These are phyloP conservation scores for Amitus sp. DNA, from an alignment of 2,888 invertebrate genomes.

Conservation along the genomic window DNA sequence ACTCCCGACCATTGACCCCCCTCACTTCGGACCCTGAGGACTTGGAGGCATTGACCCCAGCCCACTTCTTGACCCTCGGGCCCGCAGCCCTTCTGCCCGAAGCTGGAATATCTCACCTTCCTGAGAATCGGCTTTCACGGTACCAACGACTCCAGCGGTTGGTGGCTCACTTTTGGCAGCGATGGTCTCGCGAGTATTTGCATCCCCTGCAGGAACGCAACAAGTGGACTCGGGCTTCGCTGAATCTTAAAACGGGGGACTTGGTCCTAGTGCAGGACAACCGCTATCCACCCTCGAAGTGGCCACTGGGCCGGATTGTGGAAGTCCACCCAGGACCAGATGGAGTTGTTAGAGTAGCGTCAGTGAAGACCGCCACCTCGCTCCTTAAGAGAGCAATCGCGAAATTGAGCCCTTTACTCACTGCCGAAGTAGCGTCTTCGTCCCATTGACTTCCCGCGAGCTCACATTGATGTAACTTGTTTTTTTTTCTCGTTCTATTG, in stretches of 20 bases:
- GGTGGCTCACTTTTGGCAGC: constrained; percentile 1
- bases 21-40: constrained; percentile 2
- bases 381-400: constrained; percentile 13
- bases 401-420: constrained; percentile 9
- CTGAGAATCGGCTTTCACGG: neutral
- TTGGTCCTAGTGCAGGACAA: constrained; percentile 27
- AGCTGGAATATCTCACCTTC: neutral
- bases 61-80: neutral
- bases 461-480: too few species aligned
- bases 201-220: constrained; percentile 1
- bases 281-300: constrained; percentile 29
- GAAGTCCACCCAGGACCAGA: constrained; percentile 27
- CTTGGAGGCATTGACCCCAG: constrained; percentile 3
- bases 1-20: constrained; percentile 1
- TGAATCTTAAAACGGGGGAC: too few species aligned
- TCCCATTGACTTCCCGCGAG: too few species aligned
- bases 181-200: neutral
- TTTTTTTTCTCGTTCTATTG: too few species aligned
- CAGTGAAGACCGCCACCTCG: constrained; percentile 23
- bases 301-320: constrained; percentile 27
- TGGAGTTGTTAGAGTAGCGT: constrained; percentile 29
- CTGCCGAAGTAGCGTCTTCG: neutral
- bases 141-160: neutral
- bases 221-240: too few species aligned
- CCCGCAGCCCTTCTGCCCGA: neutral